Evolutionary conservation across 1,140 invertebrate genomes (phyloP).

Genomic region (Globodera rostochiensis): DNA sequence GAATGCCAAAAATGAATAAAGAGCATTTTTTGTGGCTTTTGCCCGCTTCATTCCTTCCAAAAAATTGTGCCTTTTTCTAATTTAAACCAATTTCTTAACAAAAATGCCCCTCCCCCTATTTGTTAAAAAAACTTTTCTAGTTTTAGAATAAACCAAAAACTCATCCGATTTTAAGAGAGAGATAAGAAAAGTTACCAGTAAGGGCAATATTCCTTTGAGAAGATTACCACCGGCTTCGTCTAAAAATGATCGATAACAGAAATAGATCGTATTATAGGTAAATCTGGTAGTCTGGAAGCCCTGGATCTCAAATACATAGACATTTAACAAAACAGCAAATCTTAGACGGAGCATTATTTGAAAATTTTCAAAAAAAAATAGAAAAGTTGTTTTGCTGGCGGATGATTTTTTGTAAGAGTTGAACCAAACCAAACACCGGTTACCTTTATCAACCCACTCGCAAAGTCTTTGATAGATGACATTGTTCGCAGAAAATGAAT

Average conservation of each 20-base stretch:
- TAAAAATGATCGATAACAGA: conserved; percentile 11
- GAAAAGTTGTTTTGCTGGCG: too few species aligned
- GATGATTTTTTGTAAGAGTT: too few species aligned
- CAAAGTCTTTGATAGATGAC: conserved; percentile 17
- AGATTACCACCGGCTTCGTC: conserved; percentile 18
- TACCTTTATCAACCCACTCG: conserved; percentile 17
- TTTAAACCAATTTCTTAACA: conserved; percentile 39
- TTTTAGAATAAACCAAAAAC: background rate
- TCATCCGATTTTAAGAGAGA: background rate
- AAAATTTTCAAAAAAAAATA: too few species aligned
- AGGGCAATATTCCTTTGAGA: conserved; percentile 20
- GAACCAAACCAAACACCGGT: too few species aligned
- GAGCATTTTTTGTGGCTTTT: conserved; percentile 82
- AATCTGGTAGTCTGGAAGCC: too few species aligned
- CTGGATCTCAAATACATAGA: conserved; percentile 2
- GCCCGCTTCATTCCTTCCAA: conserved; percentile 69
- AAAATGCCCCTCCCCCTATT: conserved; percentile 6
- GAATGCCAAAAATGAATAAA: conserved; percentile 78
- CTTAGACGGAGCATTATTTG: too few species aligned
- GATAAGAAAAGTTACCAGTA: conserved; percentile 11
- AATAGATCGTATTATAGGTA: too few species aligned
- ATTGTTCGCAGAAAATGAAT: conserved; percentile 15
- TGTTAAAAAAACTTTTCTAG: background rate
- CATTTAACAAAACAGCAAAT: background rate
- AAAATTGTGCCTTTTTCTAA: too few species aligned